Evolutionary conservation across 1,140 invertebrate species (phyloP).

Genomic region (Drosophila albomicans): DNA sequence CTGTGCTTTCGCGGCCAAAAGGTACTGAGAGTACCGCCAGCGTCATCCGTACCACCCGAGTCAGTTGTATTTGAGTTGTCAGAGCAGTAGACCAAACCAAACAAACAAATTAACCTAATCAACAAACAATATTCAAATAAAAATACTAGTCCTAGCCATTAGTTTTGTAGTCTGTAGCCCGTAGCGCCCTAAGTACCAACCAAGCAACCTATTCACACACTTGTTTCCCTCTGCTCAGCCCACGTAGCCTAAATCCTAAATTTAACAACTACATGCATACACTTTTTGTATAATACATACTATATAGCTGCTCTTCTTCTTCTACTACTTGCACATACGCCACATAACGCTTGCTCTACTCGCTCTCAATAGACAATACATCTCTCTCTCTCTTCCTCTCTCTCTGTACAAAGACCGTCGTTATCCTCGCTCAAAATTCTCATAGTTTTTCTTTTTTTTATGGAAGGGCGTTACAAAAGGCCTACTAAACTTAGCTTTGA

Average conservation of each 20-base stretch:
- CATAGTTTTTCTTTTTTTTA: no score
- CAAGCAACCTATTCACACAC: not conserved
- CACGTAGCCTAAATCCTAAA: no score
- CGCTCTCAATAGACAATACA: not conserved
- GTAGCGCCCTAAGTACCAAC: slow-evolving; percentile 22
- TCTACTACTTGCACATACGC: slow-evolving; percentile 6
- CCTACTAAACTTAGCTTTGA: no score
- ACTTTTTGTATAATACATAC: no score
- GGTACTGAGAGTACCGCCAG: slow-evolving; percentile 84
- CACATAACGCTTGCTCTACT: slow-evolving; percentile 1
- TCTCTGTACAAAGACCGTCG: not conserved
- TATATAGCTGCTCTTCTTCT: not conserved
- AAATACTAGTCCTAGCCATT: slow-evolving; percentile 50
- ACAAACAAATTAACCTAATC: no score
- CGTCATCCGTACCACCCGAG: slow-evolving; percentile 84
- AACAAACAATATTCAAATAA: no score
- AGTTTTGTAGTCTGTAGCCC: slow-evolving; percentile 48
- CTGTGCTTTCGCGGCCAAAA: slow-evolving; percentile 84
- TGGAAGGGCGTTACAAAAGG: no score
- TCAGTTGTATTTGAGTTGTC: slow-evolving; percentile 85
- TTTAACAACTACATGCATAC: not conserved
- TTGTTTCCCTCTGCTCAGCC: not conserved
- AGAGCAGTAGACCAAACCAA: slow-evolving; percentile 76
- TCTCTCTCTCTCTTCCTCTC: no score
- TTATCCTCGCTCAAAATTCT: not conserved